phyloP scores from a whole-genome alignment of 2,888 invertebrate genomes.

The Platerodrilus igneus region DNA sequence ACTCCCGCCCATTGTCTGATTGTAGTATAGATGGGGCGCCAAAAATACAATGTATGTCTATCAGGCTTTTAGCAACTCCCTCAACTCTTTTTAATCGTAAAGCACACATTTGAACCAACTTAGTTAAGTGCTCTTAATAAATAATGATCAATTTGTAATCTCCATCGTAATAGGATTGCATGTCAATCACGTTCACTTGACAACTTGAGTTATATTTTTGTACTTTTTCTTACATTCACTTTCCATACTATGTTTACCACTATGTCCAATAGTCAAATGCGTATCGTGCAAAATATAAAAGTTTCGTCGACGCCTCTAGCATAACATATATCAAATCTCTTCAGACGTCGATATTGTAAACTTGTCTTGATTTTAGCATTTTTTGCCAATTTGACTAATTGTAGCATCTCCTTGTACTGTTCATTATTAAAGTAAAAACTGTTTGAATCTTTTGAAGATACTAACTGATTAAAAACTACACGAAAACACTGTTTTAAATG shows the following conservation, averaged over 20 bases:
- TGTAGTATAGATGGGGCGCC: constrained; percentile 19
- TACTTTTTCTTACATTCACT: too few relatives aligned
- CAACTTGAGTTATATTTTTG: constrained; percentile 9
- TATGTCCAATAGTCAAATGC: too few relatives aligned
- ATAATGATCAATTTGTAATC: constrained; percentile 18
- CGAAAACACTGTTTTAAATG: too few relatives aligned
- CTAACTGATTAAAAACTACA: too few relatives aligned
- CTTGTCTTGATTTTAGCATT: too few relatives aligned
- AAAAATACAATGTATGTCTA: constrained; percentile 23
- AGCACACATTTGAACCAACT: constrained; percentile 14
- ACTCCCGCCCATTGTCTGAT: constrained; percentile 22
- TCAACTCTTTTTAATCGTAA: constrained; percentile 11
- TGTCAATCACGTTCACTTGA: constrained; percentile 18
- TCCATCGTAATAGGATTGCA: constrained; percentile 17
- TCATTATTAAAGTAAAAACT: too few relatives aligned
- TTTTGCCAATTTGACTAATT: too few relatives aligned
- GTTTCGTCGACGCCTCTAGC: too few relatives aligned
- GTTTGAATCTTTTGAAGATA: too few relatives aligned
- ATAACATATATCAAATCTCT: too few relatives aligned
- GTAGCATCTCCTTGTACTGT: constrained; percentile 22
- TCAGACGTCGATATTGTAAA: too few relatives aligned
- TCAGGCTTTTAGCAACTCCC: constrained; percentile 9
- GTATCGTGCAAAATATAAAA: background rate
- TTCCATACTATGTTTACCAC: too few relatives aligned
- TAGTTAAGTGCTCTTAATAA: constrained; percentile 18